phyloP scores from a whole-genome alignment of 2,113 vertebrate species.

The Albula goreensis region DNA sequence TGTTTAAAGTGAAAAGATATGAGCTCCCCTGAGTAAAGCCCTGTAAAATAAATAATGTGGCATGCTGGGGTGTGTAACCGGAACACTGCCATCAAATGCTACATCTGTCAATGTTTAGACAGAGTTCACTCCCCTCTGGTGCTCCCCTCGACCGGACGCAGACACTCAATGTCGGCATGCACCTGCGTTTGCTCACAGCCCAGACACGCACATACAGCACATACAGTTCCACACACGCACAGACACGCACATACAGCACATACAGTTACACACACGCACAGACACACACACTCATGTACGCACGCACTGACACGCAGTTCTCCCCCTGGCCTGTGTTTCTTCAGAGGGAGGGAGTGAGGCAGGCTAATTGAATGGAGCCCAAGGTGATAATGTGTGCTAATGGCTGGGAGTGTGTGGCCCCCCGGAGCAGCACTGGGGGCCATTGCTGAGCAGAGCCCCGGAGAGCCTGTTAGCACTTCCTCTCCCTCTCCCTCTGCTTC shows the following conservation, averaged over 20 bases:
- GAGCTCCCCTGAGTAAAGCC: too few relatives aligned
- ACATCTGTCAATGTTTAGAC: too few relatives aligned
- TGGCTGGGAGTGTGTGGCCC: constrained; percentile 15
- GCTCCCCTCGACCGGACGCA: too few relatives aligned
- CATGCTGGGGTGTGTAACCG: too few relatives aligned
- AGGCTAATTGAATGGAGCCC: constrained; percentile 23
- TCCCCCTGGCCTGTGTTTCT: background rate
- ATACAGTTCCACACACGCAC: background rate
- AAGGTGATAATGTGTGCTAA: constrained; percentile 17
- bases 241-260: background rate
- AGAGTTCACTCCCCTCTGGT: too few relatives aligned
- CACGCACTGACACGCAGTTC: background rate
- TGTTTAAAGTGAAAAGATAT: too few relatives aligned
- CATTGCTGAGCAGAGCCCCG: background rate
- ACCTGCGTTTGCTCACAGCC: background rate
- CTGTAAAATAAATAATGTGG: too few relatives aligned
- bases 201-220: background rate
- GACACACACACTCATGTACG: background rate
- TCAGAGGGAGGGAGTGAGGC: background rate
- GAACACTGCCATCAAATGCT: too few relatives aligned
- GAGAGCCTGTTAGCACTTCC: background rate
- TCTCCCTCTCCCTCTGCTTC: background rate
- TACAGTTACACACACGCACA: background rate
- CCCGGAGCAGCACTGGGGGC: background rate
- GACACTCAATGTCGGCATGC: too few relatives aligned